Evolutionary conservation across 2,888 invertebrate genomes (phyloP).

Genomic region (Cataglyphis rosenhaueri): DNA sequence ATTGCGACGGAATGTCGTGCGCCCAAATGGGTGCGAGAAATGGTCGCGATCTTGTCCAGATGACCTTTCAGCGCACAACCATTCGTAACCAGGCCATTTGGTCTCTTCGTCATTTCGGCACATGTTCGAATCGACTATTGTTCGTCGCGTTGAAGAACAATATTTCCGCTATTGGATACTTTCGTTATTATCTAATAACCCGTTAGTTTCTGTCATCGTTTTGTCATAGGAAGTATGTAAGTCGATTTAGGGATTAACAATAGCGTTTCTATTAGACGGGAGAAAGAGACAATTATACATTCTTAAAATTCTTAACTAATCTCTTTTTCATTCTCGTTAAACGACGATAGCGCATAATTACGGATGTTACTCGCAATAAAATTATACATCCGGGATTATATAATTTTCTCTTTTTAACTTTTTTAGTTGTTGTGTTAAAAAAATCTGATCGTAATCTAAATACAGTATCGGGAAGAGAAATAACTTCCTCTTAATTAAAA

Average conservation of each 20-base stretch:
- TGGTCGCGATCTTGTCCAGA: constrained; percentile 57
- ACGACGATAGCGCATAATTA: constrained; percentile 16
- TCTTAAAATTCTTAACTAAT: constrained; percentile 53
- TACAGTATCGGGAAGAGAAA: neutral
- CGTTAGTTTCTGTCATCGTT: constrained; percentile 31
- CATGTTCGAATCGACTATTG: constrained; percentile 78
- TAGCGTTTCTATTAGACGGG: constrained; percentile 51
- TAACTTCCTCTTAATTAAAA: neutral
- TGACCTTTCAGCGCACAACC: constrained; percentile 64
- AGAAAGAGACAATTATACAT: constrained; percentile 67
- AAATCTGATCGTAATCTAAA: neutral
- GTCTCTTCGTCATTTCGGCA: constrained; percentile 57
- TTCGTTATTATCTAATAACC: constrained; percentile 37
- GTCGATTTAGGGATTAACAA: constrained; percentile 54
- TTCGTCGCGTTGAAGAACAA: constrained; percentile 72
- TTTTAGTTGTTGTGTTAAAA: no score
- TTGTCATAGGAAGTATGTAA: constrained; percentile 64
- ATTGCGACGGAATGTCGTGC: neutral
- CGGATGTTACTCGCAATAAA: neutral
- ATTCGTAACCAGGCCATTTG: constrained; percentile 32
- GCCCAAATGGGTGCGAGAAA: neutral
- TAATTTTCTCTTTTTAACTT: constrained; percentile 10
- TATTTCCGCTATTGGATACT: constrained; percentile 75
- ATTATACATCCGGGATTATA: constrained; percentile 32
- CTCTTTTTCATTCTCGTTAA: constrained; percentile 25